Conservation (phyloP, 2,797 vertebrate genomes). For the Atherinosoma microstoma region DNA sequence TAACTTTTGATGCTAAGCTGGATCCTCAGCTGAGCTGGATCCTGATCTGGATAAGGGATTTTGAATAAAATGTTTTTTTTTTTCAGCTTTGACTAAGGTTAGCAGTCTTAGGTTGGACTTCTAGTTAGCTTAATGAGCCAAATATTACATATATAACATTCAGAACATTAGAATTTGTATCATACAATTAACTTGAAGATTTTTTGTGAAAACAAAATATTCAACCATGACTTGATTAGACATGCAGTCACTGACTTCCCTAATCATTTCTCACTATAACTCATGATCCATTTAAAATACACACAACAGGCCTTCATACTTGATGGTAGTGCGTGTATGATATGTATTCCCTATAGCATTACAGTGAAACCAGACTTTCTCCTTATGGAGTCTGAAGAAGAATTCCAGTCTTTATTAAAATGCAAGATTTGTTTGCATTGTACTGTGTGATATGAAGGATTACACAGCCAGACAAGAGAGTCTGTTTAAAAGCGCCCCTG, state of each 20-base stretch:
- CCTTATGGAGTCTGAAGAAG: constrained; percentile 32
- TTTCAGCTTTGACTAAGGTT: not conserved
- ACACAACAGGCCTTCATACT: constrained; percentile 11
- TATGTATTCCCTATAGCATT: constrained; percentile 43
- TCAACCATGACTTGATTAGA: not conserved
- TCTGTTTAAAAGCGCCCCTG: constrained; percentile 45
- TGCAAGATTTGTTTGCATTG: constrained; percentile 65
- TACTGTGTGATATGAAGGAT: constrained; percentile 65
- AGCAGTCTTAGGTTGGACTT: not conserved
- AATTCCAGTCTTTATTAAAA: constrained; percentile 80
- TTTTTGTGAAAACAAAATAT: not conserved
- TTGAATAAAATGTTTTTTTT: not conserved
- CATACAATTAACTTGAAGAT: not conserved
- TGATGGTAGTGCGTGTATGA: constrained; percentile 7
- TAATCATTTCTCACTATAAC: not conserved
- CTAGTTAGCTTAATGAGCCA: not conserved
- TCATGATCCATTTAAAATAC: not conserved
- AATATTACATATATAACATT: not conserved
- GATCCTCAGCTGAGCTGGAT: not conserved
- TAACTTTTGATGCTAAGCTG: too few species aligned
- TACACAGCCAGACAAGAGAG: constrained; percentile 52
- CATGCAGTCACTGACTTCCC: not conserved
- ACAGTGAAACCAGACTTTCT: constrained; percentile 34
- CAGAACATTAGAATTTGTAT: not conserved
- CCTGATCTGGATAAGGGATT: constrained; percentile 2